Base-by-base conservation (phyloP, 2,113 vertebrate genomes). In the Monarcha castaneiventris region DNA sequence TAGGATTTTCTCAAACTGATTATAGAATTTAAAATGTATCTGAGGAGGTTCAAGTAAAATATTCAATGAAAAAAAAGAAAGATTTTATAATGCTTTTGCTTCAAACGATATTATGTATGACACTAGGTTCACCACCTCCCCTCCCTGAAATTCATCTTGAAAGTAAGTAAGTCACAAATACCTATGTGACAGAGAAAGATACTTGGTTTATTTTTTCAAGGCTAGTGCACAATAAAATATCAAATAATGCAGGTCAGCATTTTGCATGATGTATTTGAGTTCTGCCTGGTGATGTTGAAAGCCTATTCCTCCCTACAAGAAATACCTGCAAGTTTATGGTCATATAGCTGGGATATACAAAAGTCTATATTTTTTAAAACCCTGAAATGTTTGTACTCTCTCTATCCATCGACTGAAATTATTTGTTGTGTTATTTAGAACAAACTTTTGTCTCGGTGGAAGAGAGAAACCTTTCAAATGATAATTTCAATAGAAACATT, bases 391-490 rank as follows among this genome's bases (percentile, higher is more conserved):
- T 88, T 95, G 73, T 93, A 59, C n/a, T 83, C n/a, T 80, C 74
- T 67, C 7, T 92, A 94, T 90, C 90, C 41, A 55, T 96, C 13
- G 43, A 83, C 92, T 91, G 86, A 94, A 97, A 97, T 93, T 94
- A 94, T 79, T 95, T 98, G 96, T 97, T 97, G 94, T 97, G 95
- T 96, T 98, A 96, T 98, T 98, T 98, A 97, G 97, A 97, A 96
- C 95, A 98, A 98, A 98, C 93, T 98, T 98, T 96, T 93, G 88
- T 94, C 90, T 97, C 97, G 96, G 95, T 97, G 97, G 95, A 95
- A 97, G 93, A 97, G 97, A 97, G 94, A 97, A 97, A 97, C 86
- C 97, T 98, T 98, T 98, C 97, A 98, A 97, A 96, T 97, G 92
- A 95, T 96, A 97, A 98, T 98, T 98, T 98, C 97, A 97, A 90